Base-by-base conservation (phyloP, 2,797 vertebrate genomes). In the Poliocrania exsul region DNA sequence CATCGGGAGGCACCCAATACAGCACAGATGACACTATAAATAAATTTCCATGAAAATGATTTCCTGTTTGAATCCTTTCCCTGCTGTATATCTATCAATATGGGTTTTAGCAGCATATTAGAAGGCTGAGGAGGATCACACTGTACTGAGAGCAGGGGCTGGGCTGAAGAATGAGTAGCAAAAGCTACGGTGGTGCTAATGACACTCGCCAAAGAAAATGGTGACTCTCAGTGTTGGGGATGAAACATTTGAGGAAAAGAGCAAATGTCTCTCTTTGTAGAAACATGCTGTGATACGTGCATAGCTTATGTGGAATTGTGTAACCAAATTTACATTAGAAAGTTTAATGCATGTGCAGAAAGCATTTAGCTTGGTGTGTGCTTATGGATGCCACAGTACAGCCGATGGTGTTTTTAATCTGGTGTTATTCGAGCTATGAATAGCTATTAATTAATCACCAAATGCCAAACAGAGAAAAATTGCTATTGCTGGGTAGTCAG, bases 361-460 rank as follows among this genome's bases (percentile, higher is more conserved):
- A 88, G 64, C 29, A 2, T 42, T 79, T 70, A 37, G 38, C 37
- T 60, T 13, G 40, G 21, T 47, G 5, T 10, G 2, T n/a, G 62
- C 20, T 67, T 90, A 54, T 44, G 75, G 46, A 46, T n/a, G 81
- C 77, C 86, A 67, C 51, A 2, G 49, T 65, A 29, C 33, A 54
- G 75, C 61, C 42, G 82, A 40, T 46, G n/a, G 42, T 61, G 65
- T 13, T 66, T 77, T 69, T 56, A 85, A 75, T 75, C 80, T 51
- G 5, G 12, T 64, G 29, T 7, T 57, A 64, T 65, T 46, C 19
- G 8, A 53, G n/a, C 53, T 74, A 57, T 28, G 50, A 92, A 85
- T 26, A 88, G 69, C 64, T 81, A 51, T 86, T 83, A 88, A 92
- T 92, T 91, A 87, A 57, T 85, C 60, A 54, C 82, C 56, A 94